Evolutionary conservation across 2,888 invertebrate genomes (phyloP).

Genomic region (Harpalus rubripes): DNA sequence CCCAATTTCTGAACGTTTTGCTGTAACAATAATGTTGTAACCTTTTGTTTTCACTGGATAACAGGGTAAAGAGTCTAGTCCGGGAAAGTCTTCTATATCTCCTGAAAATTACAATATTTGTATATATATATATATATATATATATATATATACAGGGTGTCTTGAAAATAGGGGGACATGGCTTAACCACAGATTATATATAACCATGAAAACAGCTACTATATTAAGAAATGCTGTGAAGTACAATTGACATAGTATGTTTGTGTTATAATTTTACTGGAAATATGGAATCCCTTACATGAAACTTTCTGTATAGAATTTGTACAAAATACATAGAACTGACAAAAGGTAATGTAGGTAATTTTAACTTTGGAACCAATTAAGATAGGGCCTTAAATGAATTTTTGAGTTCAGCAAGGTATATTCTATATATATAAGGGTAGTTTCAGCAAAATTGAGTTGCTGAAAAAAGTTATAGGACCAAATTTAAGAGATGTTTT

Average conservation of each 20-base stretch:
- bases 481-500: no score
- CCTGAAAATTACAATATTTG: constrained; percentile 77
- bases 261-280: no score
- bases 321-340: not conserved
- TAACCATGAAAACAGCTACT: no score
- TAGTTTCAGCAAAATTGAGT: not conserved
- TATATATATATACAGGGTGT: no score
- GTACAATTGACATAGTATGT: no score
- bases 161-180: no score
- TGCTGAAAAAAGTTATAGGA: not conserved
- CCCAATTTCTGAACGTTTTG: constrained; percentile 81
- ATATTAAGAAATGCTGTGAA: no score
- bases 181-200: not conserved
- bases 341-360: no score
- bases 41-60: constrained; percentile 87
- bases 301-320: not conserved
- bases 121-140: no score
- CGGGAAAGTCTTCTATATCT: constrained; percentile 98
- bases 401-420: not conserved
- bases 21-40: constrained; percentile 86
- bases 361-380: no score
- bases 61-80: constrained; percentile 94
- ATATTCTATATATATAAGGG: not conserved
- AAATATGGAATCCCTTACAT: no score
- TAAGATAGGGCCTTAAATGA: not conserved